Conservation (phyloP, 2,888 invertebrate genomes). For the Xylocampa areola region DNA sequence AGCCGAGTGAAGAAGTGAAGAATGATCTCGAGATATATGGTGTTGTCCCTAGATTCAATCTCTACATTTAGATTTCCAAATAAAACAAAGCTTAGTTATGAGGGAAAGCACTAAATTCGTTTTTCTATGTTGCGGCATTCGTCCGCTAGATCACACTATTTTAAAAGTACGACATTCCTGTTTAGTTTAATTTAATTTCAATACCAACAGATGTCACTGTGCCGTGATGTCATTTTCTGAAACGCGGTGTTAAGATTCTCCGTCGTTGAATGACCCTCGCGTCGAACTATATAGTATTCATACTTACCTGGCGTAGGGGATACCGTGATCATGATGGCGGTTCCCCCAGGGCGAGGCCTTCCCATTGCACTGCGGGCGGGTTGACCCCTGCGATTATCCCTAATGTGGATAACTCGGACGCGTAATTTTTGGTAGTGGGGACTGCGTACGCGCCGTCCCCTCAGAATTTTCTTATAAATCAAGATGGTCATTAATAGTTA, state of each 20-base stretch:
- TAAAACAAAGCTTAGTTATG: background rate
- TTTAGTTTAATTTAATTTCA: background rate
- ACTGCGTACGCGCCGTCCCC: slow-evolving; percentile 46
- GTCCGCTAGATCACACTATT: slow-evolving; percentile 14
- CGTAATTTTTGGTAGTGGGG: slow-evolving; percentile 47
- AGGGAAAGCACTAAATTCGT: no score
- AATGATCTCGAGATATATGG: background rate
- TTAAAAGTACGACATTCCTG: no score
- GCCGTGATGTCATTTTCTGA: slow-evolving; percentile 29
- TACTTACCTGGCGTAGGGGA: slow-evolving; percentile 51
- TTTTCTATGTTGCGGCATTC: background rate
- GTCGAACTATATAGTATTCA: slow-evolving; percentile 10
- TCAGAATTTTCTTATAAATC: background rate
- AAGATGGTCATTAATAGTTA: no score
- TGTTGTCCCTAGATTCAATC: background rate
- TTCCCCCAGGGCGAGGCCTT: slow-evolving; percentile 47
- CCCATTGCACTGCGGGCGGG: slow-evolving; percentile 37
- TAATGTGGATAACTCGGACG: slow-evolving; percentile 46
- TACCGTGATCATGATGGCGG: slow-evolving; percentile 43
- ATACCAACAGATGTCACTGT: slow-evolving; percentile 38
- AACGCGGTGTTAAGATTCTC: slow-evolving; percentile 39
- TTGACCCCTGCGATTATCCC: slow-evolving; percentile 47
- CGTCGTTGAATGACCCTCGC: slow-evolving; percentile 20
- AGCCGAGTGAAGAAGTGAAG: background rate
- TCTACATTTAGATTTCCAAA: background rate